phyloP scores from a whole-genome alignment of 1,140 invertebrate genomes.

The Solenopsis invicta region DNA sequence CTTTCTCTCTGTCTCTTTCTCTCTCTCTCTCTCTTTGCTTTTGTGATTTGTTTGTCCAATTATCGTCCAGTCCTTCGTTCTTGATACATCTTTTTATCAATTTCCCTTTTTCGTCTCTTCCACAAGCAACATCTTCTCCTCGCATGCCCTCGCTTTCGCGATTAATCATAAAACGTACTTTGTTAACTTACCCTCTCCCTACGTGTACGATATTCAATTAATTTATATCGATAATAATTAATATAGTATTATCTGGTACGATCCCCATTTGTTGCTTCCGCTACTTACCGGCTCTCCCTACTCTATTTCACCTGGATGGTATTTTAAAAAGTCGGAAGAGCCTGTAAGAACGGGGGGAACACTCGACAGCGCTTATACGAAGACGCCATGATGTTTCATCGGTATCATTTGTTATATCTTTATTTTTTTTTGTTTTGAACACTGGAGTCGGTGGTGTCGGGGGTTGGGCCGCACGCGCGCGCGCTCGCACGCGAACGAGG shows the following conservation, averaged over 20 bases:
- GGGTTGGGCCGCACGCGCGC: slow-evolving; percentile 75
- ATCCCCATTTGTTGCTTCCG: slow-evolving; percentile 78
- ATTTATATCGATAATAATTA: slow-evolving; percentile 83
- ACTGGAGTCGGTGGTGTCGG: slow-evolving; percentile 86
- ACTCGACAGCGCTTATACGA: slow-evolving; percentile 57
- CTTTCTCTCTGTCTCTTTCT: neutral
- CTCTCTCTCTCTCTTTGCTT: neutral
- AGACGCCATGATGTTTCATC: slow-evolving; percentile 42
- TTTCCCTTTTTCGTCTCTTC: slow-evolving; percentile 56
- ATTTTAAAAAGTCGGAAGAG: slow-evolving; percentile 9
- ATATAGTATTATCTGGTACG: slow-evolving; percentile 84
- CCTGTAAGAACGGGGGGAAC: slow-evolving; percentile 23
- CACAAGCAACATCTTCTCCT: slow-evolving; percentile 59
- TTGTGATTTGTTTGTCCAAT: neutral
- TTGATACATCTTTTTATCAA: slow-evolving; percentile 44
- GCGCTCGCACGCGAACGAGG: slow-evolving; percentile 72
- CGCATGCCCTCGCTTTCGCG: slow-evolving; percentile 56
- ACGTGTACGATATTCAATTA: slow-evolving; percentile 76
- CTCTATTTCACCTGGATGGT: slow-evolving; percentile 14
- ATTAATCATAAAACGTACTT: slow-evolving; percentile 75
- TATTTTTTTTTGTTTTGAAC: slow-evolving; percentile 80
- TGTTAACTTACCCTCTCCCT: slow-evolving; percentile 71
- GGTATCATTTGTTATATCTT: slow-evolving; percentile 47
- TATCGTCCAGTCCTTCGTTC: neutral
- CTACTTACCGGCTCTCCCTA: slow-evolving; percentile 76